phyloP scores from a whole-genome alignment of 1,140 invertebrate species.

The Rhynchophorus ferrugineus region DNA sequence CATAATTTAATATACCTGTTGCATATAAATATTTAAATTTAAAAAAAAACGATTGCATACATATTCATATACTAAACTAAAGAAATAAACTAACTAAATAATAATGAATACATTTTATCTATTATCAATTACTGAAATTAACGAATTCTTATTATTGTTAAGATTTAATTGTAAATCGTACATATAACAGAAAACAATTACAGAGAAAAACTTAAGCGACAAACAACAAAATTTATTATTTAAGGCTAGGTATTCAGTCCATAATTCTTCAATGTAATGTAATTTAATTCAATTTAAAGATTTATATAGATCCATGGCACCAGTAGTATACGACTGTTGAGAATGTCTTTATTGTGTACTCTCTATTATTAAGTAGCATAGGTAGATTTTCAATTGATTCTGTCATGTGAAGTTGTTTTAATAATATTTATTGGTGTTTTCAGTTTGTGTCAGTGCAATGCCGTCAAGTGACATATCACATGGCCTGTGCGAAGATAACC shows the following conservation, averaged over 20 bases:
- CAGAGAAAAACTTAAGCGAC: neutral
- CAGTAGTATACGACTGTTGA: conserved; percentile 8
- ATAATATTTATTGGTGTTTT: neutral
- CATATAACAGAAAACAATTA: neutral
- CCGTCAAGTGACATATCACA: conserved; percentile 7
- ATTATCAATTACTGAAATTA: too few species aligned
- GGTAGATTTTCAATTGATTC: neutral
- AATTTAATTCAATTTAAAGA: conserved; percentile 23
- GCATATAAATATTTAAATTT: too few species aligned
- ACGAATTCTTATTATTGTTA: too few species aligned
- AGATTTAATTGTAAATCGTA: conserved; percentile 1
- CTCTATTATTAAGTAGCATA: conserved; percentile 2
- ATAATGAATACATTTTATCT: too few species aligned
- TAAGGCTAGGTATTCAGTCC: conserved; percentile 13
- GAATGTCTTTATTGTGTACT: neutral
- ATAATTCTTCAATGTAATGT: conserved; percentile 14
- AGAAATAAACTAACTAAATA: too few species aligned
- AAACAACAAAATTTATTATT: conserved; percentile 16
- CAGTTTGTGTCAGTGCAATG: conserved; percentile 3
- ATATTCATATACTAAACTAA: too few species aligned
- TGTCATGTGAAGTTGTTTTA: neutral
- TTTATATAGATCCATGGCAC: conserved; percentile 16
- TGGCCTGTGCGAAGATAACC: conserved; percentile 11
- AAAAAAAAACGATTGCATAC: too few species aligned
- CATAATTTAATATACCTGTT: too few species aligned